A percentile compares a stretch with the other conserved stretches of the same genome.
Conservation (phyloP, 1,140 invertebrate genomes). For the Cyclina sinensis region DNA sequence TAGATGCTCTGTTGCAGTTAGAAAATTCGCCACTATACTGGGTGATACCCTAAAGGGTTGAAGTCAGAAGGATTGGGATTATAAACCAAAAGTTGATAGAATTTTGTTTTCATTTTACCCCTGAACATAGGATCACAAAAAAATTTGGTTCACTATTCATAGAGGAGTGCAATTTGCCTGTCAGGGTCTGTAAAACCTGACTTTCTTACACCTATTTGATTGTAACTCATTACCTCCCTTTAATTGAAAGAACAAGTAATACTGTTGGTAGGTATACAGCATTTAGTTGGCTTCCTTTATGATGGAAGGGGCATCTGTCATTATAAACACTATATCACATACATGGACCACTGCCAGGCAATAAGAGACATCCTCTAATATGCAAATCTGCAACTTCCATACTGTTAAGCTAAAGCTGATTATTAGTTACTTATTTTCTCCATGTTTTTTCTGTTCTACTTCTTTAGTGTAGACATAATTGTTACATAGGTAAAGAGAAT, state of each 20-base stretch:
- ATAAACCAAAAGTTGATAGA: too few species aligned
- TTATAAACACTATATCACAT: background rate
- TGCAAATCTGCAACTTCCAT: conserved; percentile 9
- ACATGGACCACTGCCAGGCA: background rate
- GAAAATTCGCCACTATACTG: too few species aligned
- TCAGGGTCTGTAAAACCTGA: background rate
- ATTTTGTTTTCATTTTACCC: too few species aligned
- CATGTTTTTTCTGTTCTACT: background rate
- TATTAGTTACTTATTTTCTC: conserved; percentile 3
- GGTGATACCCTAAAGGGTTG: too few species aligned
- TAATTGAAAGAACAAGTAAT: background rate
- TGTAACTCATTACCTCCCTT: background rate
- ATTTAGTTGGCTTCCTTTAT: background rate
- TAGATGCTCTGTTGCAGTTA: too few species aligned
- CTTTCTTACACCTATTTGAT: background rate
- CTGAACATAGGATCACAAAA: too few species aligned
- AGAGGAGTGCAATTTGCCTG: too few species aligned
- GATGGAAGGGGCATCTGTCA: background rate
- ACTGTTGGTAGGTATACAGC: background rate
- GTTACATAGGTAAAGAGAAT: background rate
- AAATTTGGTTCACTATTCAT: too few species aligned
- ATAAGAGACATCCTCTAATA: background rate
- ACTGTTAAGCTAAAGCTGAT: background rate
- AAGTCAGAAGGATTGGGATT: too few species aligned
- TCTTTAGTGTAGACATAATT: background rate